phyloP scores from a whole-genome alignment of 2,113 vertebrate genomes.

The Pimephales promelas region DNA sequence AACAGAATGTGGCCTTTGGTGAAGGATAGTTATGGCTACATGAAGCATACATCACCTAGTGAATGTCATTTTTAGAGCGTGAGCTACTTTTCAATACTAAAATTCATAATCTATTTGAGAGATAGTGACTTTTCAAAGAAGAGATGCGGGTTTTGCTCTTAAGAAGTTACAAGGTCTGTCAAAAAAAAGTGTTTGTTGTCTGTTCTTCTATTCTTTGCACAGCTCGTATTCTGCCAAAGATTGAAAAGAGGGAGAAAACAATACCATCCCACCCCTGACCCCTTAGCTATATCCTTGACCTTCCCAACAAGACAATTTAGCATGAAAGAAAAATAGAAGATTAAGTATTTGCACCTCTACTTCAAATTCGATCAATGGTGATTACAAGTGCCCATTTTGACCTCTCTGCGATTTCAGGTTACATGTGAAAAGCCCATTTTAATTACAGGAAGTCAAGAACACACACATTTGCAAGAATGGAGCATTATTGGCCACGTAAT shows the following conservation, averaged over 20 bases:
- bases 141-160: conserved; percentile 24
- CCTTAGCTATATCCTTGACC: conserved; percentile 57
- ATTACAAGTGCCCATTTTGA: conserved; percentile 64
- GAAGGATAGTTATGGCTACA: conserved; percentile 30
- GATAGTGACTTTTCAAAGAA: conserved; percentile 21
- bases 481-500: conserved; percentile 69
- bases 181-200: background rate
- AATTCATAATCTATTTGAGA: conserved; percentile 18
- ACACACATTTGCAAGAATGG: conserved; percentile 60
- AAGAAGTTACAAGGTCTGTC: conserved; percentile 29
- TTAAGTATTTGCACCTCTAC: conserved; percentile 54
- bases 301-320: conserved; percentile 64
- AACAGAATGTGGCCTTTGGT: conserved; percentile 21
- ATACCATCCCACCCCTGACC: conserved; percentile 62
- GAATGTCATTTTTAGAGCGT: conserved; percentile 13
- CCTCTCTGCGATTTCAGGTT: conserved; percentile 67
- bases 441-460: conserved; percentile 73
- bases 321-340: conserved; percentile 44
- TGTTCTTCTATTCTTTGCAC: background rate
- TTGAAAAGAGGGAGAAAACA: conserved; percentile 52
- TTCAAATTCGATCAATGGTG: conserved; percentile 65
- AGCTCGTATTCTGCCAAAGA: conserved; percentile 47
- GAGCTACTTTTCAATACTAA: conserved; percentile 2
- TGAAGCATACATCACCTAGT: background rate
- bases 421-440: conserved; percentile 74